Percentiles rank a stretch among this genome's conserved stretches.
These are phyloP conservation scores for Scarus forsteni DNA, from an alignment of 2,797 vertebrate genomes.

Conservation along the genomic window DNA sequence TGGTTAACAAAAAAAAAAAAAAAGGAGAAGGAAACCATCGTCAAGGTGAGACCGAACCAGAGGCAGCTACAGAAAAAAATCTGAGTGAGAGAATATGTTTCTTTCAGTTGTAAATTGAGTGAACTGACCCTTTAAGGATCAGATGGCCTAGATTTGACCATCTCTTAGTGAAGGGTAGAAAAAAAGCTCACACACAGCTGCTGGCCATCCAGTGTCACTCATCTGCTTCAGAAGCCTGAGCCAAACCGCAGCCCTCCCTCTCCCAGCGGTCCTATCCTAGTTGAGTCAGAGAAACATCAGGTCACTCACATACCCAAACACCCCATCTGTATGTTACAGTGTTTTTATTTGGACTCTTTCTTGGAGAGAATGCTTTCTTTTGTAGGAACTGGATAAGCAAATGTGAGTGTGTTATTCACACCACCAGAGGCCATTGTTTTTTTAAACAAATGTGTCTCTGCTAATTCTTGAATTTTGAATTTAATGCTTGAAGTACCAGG, in stretches of 20 bases:
- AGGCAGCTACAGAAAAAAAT: neutral
- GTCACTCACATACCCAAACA: neutral
- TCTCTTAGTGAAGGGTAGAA: slow-evolving; percentile 22
- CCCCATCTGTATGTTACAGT: neutral
- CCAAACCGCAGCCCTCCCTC: slow-evolving; percentile 8
- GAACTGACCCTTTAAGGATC: slow-evolving; percentile 45
- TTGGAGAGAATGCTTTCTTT: neutral
- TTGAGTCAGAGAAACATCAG: slow-evolving; percentile 26
- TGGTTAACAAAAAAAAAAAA: neutral
- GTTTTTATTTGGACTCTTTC: neutral
- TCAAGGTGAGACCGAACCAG: neutral
- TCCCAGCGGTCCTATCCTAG: slow-evolving; percentile 41
- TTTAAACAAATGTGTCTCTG: neutral
- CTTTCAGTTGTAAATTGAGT: slow-evolving; percentile 11
- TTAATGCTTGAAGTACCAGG: neutral
- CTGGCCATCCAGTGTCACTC: slow-evolving; percentile 46
- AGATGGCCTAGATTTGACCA: slow-evolving; percentile 60
- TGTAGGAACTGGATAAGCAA: neutral
- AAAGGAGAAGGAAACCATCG: neutral
- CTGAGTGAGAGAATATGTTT: neutral
- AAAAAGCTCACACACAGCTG: slow-evolving; percentile 26
- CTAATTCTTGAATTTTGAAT: neutral
- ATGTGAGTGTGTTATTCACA: neutral
- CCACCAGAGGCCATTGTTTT: neutral
- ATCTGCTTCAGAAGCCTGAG: slow-evolving; percentile 36